phyloP scores from a whole-genome alignment of 2,888 invertebrate species.

The Byasa hedistus region DNA sequence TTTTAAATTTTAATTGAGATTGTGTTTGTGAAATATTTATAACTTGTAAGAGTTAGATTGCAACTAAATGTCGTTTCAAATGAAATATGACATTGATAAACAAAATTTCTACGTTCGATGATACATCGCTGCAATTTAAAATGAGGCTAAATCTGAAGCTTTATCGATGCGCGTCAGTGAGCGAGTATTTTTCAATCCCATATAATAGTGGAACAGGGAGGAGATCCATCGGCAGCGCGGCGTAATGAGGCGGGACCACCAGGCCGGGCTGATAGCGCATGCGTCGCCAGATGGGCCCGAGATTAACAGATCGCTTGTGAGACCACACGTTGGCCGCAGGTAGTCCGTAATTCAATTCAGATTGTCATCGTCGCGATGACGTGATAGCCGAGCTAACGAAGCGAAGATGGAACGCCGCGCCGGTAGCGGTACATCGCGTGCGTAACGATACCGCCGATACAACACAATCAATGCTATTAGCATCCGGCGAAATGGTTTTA shows the following conservation, averaged over 20 bases:
- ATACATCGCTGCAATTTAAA: constrained; percentile 21
- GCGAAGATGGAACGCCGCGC: constrained; percentile 60
- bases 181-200: constrained; percentile 72
- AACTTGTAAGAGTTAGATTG: too few species aligned
- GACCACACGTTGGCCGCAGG: constrained; percentile 77
- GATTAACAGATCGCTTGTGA: constrained; percentile 70
- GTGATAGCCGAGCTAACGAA: constrained; percentile 74
- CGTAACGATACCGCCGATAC: not conserved
- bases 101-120: not conserved
- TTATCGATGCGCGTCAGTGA: constrained; percentile 75
- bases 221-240: constrained; percentile 57
- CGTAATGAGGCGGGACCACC: constrained; percentile 78
- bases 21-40: too few species aligned
- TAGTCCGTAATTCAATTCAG: constrained; percentile 77
- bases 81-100: too few species aligned
- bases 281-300: constrained; percentile 69
- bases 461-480: not conserved
- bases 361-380: constrained; percentile 77
- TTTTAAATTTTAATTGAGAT: too few species aligned
- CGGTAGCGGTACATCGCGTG: constrained; percentile 63
- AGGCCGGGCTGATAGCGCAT: constrained; percentile 64
- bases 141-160: constrained; percentile 33
- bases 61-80: too few species aligned
- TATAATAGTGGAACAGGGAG: constrained; percentile 63
- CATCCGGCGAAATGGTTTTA: not conserved